phyloP scores from a whole-genome alignment of 2,113 vertebrate species.

The Myotis brandtii region DNA sequence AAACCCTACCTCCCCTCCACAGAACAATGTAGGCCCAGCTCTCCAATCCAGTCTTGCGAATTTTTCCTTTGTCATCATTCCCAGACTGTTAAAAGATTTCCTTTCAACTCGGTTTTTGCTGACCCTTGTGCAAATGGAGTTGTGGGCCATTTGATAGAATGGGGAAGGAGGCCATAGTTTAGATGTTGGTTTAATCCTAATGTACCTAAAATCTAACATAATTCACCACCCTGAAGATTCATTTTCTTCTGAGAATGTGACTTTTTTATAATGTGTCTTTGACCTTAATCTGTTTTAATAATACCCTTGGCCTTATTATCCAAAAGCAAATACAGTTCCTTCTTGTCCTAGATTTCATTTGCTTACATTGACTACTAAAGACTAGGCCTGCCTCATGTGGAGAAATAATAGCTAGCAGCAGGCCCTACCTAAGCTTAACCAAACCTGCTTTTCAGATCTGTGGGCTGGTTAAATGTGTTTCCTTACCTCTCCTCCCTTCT shows the following conservation, averaged over 20 bases:
- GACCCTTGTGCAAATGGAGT: background rate
- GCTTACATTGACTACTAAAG: background rate
- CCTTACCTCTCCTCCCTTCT: background rate
- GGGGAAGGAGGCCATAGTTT: background rate
- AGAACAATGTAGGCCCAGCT: background rate
- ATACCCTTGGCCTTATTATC: background rate
- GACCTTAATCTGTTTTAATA: background rate
- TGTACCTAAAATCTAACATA: background rate
- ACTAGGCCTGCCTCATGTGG: background rate
- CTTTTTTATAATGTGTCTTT: background rate
- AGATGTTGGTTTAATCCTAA: background rate
- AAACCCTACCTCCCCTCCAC: background rate
- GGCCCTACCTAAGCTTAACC: background rate
- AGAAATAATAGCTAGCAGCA: background rate
- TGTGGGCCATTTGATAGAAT: background rate
- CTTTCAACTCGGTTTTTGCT: background rate
- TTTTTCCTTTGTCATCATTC: background rate
- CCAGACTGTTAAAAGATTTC: background rate
- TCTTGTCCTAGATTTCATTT: slow-evolving; percentile 45
- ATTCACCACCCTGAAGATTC: background rate
- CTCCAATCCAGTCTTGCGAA: slow-evolving; percentile 1
- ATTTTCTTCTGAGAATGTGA: background rate
- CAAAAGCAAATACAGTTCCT: background rate
- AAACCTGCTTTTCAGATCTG: slow-evolving; percentile 43
- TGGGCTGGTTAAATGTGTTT: background rate